phyloP scores from a whole-genome alignment of 2,888 invertebrate species.

The Ochropleura plecta region DNA sequence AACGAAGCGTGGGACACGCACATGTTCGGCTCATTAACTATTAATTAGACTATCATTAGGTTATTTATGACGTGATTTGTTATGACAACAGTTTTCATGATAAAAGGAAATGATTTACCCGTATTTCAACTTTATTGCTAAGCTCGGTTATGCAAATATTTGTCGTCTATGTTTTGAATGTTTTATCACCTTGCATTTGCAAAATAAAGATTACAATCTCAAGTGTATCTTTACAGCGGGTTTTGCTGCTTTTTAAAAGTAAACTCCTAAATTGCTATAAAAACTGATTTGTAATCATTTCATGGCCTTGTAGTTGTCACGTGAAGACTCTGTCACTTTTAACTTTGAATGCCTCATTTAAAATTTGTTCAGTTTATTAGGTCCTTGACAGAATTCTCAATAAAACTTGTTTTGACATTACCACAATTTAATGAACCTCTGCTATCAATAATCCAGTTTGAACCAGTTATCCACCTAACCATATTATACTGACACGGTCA shows the following conservation, averaged over 20 bases:
- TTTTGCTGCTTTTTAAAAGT: background rate
- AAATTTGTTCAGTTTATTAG: background rate
- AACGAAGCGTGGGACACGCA: constrained; percentile 29
- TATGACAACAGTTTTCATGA: constrained; percentile 22
- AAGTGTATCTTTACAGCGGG: background rate
- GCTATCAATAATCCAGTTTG: background rate
- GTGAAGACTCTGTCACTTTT: background rate
- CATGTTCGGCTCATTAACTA: constrained; percentile 4
- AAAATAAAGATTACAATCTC: background rate
- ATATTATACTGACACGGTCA: background rate
- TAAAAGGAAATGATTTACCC: constrained; percentile 8
- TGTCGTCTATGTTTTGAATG: background rate
- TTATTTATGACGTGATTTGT: constrained; percentile 25
- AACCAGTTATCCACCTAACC: background rate
- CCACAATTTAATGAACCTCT: background rate
- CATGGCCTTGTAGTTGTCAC: background rate
- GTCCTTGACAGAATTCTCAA: constrained; percentile 1
- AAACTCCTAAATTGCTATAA: background rate
- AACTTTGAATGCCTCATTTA: background rate
- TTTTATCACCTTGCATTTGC: background rate
- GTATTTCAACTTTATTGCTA: background rate
- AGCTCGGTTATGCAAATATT: background rate
- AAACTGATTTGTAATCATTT: background rate
- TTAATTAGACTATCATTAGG: constrained; percentile 22
- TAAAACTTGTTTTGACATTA: background rate